Evolutionary conservation across 2,113 vertebrate genomes (phyloP).

Genomic region (Thamnaconus septentrionalis): DNA sequence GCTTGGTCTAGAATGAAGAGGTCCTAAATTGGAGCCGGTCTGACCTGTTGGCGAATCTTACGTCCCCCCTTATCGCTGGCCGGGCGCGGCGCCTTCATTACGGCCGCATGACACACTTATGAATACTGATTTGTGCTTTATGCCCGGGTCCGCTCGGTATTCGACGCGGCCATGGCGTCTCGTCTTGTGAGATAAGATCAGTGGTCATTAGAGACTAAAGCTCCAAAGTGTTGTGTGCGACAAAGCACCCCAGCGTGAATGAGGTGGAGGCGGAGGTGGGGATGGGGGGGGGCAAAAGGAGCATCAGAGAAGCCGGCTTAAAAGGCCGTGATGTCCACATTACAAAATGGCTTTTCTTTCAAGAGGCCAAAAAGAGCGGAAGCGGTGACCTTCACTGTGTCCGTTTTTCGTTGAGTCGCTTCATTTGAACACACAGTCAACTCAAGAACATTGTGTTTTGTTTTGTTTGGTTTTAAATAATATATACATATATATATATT

Average conservation of each 20-base stretch:
- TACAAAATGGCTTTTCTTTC: slow-evolving; percentile 40
- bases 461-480: background rate
- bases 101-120: slow-evolving; percentile 47
- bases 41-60: slow-evolving; percentile 8
- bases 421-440: slow-evolving; percentile 11
- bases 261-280: background rate
- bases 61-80: slow-evolving; percentile 19
- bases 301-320: slow-evolving; percentile 20
- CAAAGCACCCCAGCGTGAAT: slow-evolving; percentile 20
- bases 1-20: slow-evolving; percentile 21
- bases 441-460: slow-evolving; percentile 20
- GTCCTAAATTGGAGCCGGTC: slow-evolving; percentile 12
- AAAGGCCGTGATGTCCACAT: too few species aligned
- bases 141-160: slow-evolving; percentile 33
- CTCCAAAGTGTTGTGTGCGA: slow-evolving; percentile 20
- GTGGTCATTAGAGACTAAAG: slow-evolving; percentile 46
- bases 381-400: slow-evolving; percentile 40
- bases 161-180: slow-evolving; percentile 37
- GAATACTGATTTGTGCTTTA: slow-evolving; percentile 52
- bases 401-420: too few species aligned
- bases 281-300: slow-evolving; percentile 26
- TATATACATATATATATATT: background rate
- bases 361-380: slow-evolving; percentile 37
- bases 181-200: slow-evolving; percentile 59
- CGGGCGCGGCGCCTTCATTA: slow-evolving; percentile 42